phyloP scores from a whole-genome alignment of 2,113 vertebrate genomes.

The Guaruba guarouba region DNA sequence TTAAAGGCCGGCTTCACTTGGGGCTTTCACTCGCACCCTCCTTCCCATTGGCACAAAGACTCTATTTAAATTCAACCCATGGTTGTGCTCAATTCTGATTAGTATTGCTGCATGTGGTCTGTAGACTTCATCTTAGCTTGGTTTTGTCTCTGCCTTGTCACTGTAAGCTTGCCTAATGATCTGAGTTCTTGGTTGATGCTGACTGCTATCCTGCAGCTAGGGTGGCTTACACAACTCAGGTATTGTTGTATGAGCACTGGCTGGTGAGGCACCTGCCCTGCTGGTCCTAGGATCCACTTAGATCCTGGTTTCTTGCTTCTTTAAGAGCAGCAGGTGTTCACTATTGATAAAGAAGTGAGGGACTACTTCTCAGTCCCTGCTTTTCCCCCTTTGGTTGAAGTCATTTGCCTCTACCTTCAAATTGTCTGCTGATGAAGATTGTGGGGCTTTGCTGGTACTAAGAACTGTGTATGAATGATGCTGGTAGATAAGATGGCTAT shows the following conservation, averaged over 20 bases:
- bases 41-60: fast-evolving
- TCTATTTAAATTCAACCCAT: not conserved
- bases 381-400: not conserved
- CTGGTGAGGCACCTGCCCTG: not conserved
- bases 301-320: not conserved
- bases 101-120: fast-evolving
- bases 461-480: not conserved
- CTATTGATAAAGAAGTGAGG: not conserved
- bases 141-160: fast-evolving
- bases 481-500: not conserved
- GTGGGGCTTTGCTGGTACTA: not conserved
- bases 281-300: not conserved
- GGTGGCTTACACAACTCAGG: not conserved
- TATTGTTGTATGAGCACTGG: not conserved
- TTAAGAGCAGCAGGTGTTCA: not conserved
- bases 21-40: not conserved
- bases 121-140: fast-evolving
- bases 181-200: not conserved
- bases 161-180: fast-evolving
- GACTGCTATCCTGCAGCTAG: not conserved
- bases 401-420: not conserved
- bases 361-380: not conserved
- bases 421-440: not conserved
- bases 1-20: not conserved
- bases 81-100: fast-evolving